Evolutionary conservation across 2,797 vertebrate species (phyloP), one percentile per base, ranked within the genome.

Genomic region (Pyrocephalus nanus): DNA sequence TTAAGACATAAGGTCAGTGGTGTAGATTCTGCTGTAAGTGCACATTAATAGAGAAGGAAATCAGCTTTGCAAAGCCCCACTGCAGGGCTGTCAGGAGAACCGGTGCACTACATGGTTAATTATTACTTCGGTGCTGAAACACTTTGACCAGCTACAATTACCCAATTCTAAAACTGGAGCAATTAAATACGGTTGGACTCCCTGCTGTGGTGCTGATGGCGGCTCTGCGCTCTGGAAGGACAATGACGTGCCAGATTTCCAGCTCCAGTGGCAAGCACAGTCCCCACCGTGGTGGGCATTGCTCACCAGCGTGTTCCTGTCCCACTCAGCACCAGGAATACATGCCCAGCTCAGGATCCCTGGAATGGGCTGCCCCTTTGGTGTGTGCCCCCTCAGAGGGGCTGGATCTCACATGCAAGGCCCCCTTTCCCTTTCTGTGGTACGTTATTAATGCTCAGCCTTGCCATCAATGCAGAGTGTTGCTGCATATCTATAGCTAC

Each of bases 81-180:
- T 40, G 38, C 34, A 30, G 26, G 23, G 70, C 66, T 88, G 47
- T 51, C 65, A 74, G 77, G 42, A 95, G 64, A 88, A 85, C 23
- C 61, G 58, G 47, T 48, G 70, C 75, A 62, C 78, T 88, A 78
- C 40, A 70, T 38, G 70, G 95, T 92, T 96, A 92, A 81, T 88
- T 89, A 51, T 73, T 90, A 45, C 65, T 92, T 85, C 76, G 58
- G 51, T 70, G 48, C 62, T 10, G 1, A 90, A 94, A 75, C 32
- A 42, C 69, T 94, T 89, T 70, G 79, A 83, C 91, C 82, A 38
- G 34, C 40, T 81, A n/a, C 77, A 92, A 84, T 84, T 94, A 91
- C 43, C 66, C 69, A 81, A 2, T 90, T 95, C 84, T 91, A 75
- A 94, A 95, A 73, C 22, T 29, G 55, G 62, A 94, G 91, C 70